phyloP scores from a whole-genome alignment of 1,140 invertebrate species.

The Bursaphelenchus mucronatus region DNA sequence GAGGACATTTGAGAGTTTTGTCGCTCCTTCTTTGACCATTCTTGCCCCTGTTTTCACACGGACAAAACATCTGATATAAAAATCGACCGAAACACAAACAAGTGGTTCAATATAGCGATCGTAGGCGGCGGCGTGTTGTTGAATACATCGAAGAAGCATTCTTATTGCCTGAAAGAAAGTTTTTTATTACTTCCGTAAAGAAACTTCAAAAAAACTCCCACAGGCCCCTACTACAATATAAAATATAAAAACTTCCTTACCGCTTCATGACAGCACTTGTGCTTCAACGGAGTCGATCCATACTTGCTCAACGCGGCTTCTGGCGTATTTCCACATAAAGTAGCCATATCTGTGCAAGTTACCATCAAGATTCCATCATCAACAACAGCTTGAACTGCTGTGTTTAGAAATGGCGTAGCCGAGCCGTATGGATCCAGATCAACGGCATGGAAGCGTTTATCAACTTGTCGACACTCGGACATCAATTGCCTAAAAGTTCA shows the following conservation, averaged over 20 bases:
- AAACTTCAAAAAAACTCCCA: slow-evolving; percentile 6
- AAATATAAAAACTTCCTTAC: slow-evolving; percentile 61
- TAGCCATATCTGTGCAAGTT: slow-evolving; percentile 95
- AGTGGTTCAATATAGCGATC: slow-evolving; percentile 85
- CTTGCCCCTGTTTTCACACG: slow-evolving; percentile 73
- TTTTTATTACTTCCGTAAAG: neutral
- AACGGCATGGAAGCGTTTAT: slow-evolving; percentile 78
- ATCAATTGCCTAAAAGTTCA: slow-evolving; percentile 72
- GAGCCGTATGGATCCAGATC: slow-evolving; percentile 93
- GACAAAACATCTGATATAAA: slow-evolving; percentile 93
- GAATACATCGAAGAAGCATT: slow-evolving; percentile 83
- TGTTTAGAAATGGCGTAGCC: slow-evolving; percentile 79
- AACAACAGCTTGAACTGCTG: slow-evolving; percentile 70
- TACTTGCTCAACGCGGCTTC: slow-evolving; percentile 93
- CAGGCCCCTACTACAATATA: neutral
- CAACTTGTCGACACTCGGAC: slow-evolving; percentile 70
- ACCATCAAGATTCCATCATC: slow-evolving; percentile 72
- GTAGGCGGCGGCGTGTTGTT: slow-evolving; percentile 83
- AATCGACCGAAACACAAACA: slow-evolving; percentile 86
- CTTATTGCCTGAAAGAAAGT: slow-evolving; percentile 71
- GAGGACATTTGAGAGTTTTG: slow-evolving; percentile 53
- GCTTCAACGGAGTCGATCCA: slow-evolving; percentile 79
- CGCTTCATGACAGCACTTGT: slow-evolving; percentile 90
- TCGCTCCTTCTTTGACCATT: slow-evolving; percentile 76
- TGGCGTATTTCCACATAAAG: slow-evolving; percentile 86